Conservation (phyloP, 2,113 vertebrate genomes). For the Pelobates fuscus region DNA sequence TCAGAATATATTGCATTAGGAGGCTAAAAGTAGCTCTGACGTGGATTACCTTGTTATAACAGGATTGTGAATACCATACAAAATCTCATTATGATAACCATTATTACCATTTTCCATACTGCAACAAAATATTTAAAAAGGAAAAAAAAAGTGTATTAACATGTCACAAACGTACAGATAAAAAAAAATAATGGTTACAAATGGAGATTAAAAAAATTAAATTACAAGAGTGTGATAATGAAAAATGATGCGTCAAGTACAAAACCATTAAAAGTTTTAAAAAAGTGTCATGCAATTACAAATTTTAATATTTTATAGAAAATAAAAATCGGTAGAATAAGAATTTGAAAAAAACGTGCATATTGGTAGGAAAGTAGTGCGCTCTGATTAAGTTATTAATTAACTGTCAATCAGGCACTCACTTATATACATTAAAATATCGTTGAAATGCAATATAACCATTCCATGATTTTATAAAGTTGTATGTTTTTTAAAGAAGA, state of each 20-base stretch:
- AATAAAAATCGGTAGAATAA: not conserved
- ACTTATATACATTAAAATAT: constrained; percentile 54
- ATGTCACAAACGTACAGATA: constrained; percentile 53
- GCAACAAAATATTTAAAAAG: constrained; percentile 83
- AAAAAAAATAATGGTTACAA: constrained; percentile 54
- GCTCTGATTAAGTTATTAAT: not conserved
- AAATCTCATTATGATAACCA: constrained; percentile 94
- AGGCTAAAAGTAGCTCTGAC: constrained; percentile 59
- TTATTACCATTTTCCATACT: constrained; percentile 94
- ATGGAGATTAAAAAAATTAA: constrained; percentile 27
- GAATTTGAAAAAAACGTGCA: not conserved
- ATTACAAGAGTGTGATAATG: not conserved
- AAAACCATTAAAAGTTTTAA: constrained; percentile 6
- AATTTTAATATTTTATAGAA: not conserved
- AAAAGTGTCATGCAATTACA: constrained; percentile 18
- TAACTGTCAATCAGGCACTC: constrained; percentile 42
- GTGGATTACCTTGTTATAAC: constrained; percentile 85
- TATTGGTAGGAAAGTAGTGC: constrained; percentile 1
- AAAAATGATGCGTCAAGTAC: constrained; percentile 4
- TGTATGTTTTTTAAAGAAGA: not conserved
- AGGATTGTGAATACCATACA: constrained; percentile 86
- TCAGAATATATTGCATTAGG: not conserved
- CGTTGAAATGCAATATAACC: constrained; percentile 47
- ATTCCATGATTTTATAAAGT: constrained; percentile 6
- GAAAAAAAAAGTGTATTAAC: constrained; percentile 49